These are phyloP conservation scores for Lasioglossum villosulum DNA, from an alignment of 2,888 invertebrate species.

Conservation along the genomic window DNA sequence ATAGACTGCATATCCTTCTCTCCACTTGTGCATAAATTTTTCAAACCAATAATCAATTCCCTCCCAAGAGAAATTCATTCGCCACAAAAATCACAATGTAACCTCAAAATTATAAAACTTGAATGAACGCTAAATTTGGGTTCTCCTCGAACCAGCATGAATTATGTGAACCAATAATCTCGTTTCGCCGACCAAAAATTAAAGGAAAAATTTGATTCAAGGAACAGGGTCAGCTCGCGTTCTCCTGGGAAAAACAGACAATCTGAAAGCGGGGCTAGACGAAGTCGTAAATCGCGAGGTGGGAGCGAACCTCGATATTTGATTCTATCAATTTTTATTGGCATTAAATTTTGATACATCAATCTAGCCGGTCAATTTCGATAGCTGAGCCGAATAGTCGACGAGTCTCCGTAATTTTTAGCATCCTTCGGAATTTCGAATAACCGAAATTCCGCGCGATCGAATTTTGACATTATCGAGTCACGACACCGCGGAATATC, in stretches of 20 bases:
- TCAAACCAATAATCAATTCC: background rate
- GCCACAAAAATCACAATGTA: background rate
- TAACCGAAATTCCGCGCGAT: background rate
- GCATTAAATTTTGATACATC: background rate
- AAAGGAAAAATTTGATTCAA: background rate
- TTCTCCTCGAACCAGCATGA: too few species aligned
- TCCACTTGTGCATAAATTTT: background rate
- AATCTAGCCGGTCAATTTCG: background rate
- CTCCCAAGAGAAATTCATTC: background rate
- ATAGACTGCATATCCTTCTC: background rate
- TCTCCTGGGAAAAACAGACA: background rate
- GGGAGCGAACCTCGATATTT: background rate
- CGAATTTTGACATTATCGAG: background rate
- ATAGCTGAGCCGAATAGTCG: background rate
- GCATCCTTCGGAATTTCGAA: background rate
- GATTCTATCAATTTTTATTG: slow-evolving; percentile 9
- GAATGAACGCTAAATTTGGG: background rate
- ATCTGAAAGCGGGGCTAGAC: background rate
- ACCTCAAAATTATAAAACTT: background rate
- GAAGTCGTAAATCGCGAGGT: background rate
- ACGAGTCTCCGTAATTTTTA: background rate
- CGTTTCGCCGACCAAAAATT: background rate
- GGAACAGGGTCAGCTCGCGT: background rate
- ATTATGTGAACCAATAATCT: background rate
- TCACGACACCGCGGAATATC: background rate